Base-by-base conservation (phyloP, 2,888 invertebrate species). In the Drosophila falleni region DNA sequence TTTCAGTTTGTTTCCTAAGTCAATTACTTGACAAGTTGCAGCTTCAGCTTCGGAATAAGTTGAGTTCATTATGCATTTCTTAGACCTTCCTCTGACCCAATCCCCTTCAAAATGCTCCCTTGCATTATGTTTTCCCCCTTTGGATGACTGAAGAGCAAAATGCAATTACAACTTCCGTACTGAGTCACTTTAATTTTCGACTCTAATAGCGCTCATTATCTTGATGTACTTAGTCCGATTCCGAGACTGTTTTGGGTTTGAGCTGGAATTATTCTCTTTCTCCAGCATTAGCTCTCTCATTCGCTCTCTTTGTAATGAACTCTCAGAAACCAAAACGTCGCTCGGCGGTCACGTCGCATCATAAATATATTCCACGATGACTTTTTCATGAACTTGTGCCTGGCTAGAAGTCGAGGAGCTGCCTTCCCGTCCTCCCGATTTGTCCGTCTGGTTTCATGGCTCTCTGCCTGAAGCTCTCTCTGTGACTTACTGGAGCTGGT, bases 131-230 rank as follows among this genome's bases (percentile, higher is more conserved):
- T 54, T 16, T 13, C 8, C 26, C 39, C 16, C 44, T 37, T 41
- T 19, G 49, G 19, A 33, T 47, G 49, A 56, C 49, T 66, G 46
- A 44, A 10, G 31, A 29, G 15, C 65, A 61, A 75, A 69, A 31
- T 71, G 84, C 78, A 78, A 83, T 87, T 87, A 83, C 78, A 80
- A 83, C 78, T 80, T 84, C 84, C 84, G 89, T 58, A 58, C 67
- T 89, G 78, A 78, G 58, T 88, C 87, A 82, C 58, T 60, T 59
- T 58, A 44, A 44, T 49, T 44, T 47, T 47, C 16, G 58, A 58
- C 69, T 74, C 67, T 80, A 77, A 77, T 77, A 64, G 50, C 62
- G 46, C 74, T 86, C 78, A 80, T 77, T 80, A 76, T 65, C 58
- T 62, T 64, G 68, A 56, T 69, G 71, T 58, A 69, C 47, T 71